phyloP scores from a whole-genome alignment of 2,113 vertebrate species.

The Ceuthmochares aereus region DNA sequence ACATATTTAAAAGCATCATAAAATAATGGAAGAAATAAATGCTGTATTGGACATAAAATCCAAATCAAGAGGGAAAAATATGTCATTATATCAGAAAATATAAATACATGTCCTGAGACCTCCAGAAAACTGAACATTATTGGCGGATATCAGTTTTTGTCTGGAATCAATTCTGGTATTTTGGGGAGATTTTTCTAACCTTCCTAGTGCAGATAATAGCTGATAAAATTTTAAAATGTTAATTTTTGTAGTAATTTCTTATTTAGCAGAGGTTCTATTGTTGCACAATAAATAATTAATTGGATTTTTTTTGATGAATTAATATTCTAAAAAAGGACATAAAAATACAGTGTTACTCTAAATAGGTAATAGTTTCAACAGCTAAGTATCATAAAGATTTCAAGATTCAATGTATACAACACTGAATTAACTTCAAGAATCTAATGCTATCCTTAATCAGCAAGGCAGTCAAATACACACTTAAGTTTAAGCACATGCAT shows the following conservation, averaged over 20 bases:
- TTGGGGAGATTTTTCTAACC: not conserved
- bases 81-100: not conserved
- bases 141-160: not conserved
- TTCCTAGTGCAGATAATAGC: not conserved
- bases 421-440: not conserved
- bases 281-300: not conserved
- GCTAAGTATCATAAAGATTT: not conserved
- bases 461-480: constrained; percentile 11
- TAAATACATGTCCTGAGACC: not conserved
- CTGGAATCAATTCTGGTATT: not conserved
- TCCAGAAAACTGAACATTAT: not conserved
- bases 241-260: not conserved
- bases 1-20: not conserved
- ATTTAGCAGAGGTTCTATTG: not conserved
- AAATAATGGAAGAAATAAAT: constrained; percentile 22
- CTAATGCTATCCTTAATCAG: not conserved
- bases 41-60: not conserved
- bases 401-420: not conserved
- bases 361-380: not conserved
- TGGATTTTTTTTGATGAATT: not conserved
- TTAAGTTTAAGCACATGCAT: constrained; percentile 45
- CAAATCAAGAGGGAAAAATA: not conserved
- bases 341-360: not conserved
- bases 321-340: not conserved
- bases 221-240: not conserved